Percentiles rank a stretch among this genome's conserved stretches.
Conservation (phyloP, 2,113 vertebrate species). For the Rhynchomys soricoides region DNA sequence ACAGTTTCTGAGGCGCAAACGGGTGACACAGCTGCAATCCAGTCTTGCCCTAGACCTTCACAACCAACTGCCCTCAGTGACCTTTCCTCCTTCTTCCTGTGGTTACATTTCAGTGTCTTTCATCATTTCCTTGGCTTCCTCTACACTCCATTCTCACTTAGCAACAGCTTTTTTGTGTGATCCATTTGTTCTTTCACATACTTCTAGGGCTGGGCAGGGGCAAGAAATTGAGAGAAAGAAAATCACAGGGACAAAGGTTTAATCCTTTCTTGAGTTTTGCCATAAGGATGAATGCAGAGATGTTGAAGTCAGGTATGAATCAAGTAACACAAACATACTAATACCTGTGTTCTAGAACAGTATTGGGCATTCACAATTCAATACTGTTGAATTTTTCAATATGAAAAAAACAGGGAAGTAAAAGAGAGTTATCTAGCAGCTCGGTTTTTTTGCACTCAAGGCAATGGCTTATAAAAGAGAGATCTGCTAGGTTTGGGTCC, state of each 20-base stretch:
- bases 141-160: background rate
- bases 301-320: background rate
- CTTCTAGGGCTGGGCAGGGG: background rate
- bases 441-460: background rate
- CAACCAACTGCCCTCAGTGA: background rate
- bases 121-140: slow-evolving; percentile 31
- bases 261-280: background rate
- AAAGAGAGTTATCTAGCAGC: background rate
- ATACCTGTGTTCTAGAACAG: background rate
- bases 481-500: background rate
- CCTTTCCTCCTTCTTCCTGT: background rate
- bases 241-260: rapidly evolving
- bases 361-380: background rate
- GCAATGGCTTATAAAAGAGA: background rate
- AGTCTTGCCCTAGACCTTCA: background rate
- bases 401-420: rapidly evolving
- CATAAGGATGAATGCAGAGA: background rate
- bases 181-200: background rate
- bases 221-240: background rate
- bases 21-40: background rate
- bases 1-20: background rate
- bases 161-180: background rate
- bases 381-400: background rate
- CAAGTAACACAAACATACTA: background rate
- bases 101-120: slow-evolving; percentile 1